Evolutionary conservation across 2,797 vertebrate species (phyloP).

Genomic region (Sylvilagus floridanus): DNA sequence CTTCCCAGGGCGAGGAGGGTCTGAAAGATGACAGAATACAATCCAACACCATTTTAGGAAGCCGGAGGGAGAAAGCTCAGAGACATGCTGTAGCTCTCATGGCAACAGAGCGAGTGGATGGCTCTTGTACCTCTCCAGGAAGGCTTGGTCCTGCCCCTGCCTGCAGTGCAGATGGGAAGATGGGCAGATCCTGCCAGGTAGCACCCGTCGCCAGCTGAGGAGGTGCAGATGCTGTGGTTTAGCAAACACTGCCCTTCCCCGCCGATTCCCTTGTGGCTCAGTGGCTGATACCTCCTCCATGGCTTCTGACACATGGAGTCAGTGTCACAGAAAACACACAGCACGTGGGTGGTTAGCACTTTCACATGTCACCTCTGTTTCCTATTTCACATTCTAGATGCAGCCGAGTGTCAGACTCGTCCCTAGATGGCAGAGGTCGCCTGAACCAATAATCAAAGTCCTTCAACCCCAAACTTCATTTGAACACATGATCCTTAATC

Average conservation of each 20-base stretch:
- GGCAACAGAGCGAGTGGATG: not conserved
- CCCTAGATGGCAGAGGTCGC: not conserved
- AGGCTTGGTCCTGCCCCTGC: not conserved
- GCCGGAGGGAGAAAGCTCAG: not conserved
- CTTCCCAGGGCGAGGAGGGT: not conserved
- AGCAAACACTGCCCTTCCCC: not conserved
- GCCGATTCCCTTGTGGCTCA: not conserved
- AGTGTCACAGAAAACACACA: not conserved
- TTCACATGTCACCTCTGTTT: conserved; percentile 57
- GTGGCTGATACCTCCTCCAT: not conserved
- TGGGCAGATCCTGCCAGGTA: not conserved
- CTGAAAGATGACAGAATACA: not conserved
- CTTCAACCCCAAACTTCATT: conserved; percentile 10
- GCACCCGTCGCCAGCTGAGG: not conserved
- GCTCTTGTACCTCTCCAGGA: not conserved
- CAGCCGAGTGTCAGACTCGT: conserved; percentile 10
- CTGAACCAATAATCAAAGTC: not conserved
- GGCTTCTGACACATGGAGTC: conserved; percentile 38
- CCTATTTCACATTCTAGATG: conserved; percentile 40
- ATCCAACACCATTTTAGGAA: not conserved
- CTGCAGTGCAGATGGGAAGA: not conserved
- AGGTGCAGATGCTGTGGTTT: too few relatives aligned
- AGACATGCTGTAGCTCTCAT: not conserved
- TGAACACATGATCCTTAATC: not conserved
- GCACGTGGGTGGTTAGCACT: conserved; percentile 16